phyloP scores from a whole-genome alignment of 2,888 invertebrate species.

The Anodontia alba region DNA sequence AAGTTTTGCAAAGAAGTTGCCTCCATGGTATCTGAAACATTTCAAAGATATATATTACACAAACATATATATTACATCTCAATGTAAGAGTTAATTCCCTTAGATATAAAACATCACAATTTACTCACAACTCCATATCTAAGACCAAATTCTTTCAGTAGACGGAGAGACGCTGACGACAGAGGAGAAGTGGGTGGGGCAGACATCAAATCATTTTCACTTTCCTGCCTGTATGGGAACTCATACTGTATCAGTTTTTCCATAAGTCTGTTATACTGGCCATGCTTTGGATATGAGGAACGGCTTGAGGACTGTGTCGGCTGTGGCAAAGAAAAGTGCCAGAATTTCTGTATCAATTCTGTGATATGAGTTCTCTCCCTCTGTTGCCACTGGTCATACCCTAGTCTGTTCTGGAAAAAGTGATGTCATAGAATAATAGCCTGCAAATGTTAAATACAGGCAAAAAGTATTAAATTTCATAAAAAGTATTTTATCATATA shows the following conservation, averaged over 20 bases:
- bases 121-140: slow-evolving; percentile 81
- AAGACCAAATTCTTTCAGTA: slow-evolving; percentile 79
- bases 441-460: too few species aligned
- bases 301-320: slow-evolving; percentile 26
- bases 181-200: slow-evolving; percentile 65
- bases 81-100: too few species aligned
- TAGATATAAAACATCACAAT: too few species aligned
- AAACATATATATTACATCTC: too few species aligned
- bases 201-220: slow-evolving; percentile 60
- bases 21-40: too few species aligned
- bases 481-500: too few species aligned
- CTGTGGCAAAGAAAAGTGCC: slow-evolving; percentile 76
- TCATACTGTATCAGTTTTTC: slow-evolving; percentile 78
- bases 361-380: slow-evolving; percentile 73
- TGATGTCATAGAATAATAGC: too few species aligned
- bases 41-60: too few species aligned
- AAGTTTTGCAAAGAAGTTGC: too few species aligned
- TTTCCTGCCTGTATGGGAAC: slow-evolving; percentile 67
- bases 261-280: slow-evolving; percentile 74
- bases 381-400: slow-evolving; percentile 80
- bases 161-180: slow-evolving; percentile 75
- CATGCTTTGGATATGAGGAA: slow-evolving; percentile 49
- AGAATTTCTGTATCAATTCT: slow-evolving; percentile 78
- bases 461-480: too few species aligned
- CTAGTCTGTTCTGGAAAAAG: slow-evolving; percentile 71